These are phyloP conservation scores for Gymnothorax reevesii DNA, from an alignment of 2,797 vertebrate species.

Conservation along the genomic window DNA sequence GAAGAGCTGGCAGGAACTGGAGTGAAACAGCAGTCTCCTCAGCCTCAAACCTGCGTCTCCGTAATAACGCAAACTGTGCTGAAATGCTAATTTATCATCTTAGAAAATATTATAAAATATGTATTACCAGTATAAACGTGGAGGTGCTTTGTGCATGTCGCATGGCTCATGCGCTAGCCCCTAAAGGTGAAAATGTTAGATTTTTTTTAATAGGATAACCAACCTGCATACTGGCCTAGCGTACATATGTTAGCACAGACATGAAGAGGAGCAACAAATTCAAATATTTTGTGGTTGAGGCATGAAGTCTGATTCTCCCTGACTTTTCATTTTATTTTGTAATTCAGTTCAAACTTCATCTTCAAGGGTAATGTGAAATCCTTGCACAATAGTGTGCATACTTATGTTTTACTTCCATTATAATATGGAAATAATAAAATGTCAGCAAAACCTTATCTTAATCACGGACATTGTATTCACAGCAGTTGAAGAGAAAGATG, in stretches of 20 bases:
- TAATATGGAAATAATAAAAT: background rate
- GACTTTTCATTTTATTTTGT: background rate
- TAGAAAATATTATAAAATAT: conserved; percentile 1
- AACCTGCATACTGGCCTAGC: background rate
- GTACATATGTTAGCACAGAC: background rate
- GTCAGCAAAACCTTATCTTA: background rate
- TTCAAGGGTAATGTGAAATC: background rate
- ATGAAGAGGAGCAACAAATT: background rate
- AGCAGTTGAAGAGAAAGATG: background rate
- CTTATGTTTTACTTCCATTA: background rate
- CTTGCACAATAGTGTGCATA: background rate
- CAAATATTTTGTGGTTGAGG: background rate
- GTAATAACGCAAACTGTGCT: background rate
- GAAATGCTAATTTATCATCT: conserved; percentile 1
- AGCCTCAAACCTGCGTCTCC: background rate
- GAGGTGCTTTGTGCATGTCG: background rate
- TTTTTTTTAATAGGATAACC: background rate
- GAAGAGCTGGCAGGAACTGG: background rate
- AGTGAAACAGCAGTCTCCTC: background rate
- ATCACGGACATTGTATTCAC: background rate
- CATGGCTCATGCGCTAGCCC: background rate
- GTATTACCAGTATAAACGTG: background rate
- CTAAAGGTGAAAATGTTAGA: background rate
- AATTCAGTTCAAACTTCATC: background rate
- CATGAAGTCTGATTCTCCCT: background rate